Evolutionary conservation across 2,888 invertebrate species (phyloP), one percentile per base, ranked within the genome.

Genomic region (Taenaris catops): DNA sequence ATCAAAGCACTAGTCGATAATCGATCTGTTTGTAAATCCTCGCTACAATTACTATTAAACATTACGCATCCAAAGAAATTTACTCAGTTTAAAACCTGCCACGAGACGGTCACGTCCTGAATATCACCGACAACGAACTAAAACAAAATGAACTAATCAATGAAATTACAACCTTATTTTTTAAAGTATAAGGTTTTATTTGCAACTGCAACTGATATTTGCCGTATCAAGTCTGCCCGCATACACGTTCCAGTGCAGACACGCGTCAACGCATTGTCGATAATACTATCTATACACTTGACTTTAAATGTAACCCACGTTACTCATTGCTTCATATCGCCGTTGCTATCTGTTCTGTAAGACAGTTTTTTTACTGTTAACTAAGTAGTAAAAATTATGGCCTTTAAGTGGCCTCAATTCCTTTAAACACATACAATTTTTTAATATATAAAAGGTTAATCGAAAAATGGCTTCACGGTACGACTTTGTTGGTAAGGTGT

Each of bases 221-320:
- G 3, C 28, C 25, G 25, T 48, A 49, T 51, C 50, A 49, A 34
- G 26, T 41, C 23, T 6, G 47, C 83, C 83, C 83, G 83, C 79
- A 83, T 83, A 45, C 44, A 40, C 51, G 45, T 44, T 49, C n/a
- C 53, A 55, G 47, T 48, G 49, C 58, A 57, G 71, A 63, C 64
- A 80, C 72, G 78, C 76, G 69, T 61, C 70, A 70, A 46, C 66
- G 80, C 62, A 59, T 68, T 48, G 46, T 51, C 63, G 79, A 79
- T 78, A 78, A 54, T 48, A 51, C 54, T 78, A 79, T 78, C 75
- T 58, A 50, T 72, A 63, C 78, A 78, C 80, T 79, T 80, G 80
- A 69, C 72, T 70, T 55, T 58, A 53, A 59, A 58, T 46, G 36
- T 49, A 41, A 41, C 40, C 23, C 36, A 32, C 34, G 32, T 36